A percentile compares a stretch with the other conserved stretches of the same genome.
These are phyloP conservation scores for Eilema griseolum DNA, from an alignment of 2,888 invertebrate species.

Conservation along the genomic window DNA sequence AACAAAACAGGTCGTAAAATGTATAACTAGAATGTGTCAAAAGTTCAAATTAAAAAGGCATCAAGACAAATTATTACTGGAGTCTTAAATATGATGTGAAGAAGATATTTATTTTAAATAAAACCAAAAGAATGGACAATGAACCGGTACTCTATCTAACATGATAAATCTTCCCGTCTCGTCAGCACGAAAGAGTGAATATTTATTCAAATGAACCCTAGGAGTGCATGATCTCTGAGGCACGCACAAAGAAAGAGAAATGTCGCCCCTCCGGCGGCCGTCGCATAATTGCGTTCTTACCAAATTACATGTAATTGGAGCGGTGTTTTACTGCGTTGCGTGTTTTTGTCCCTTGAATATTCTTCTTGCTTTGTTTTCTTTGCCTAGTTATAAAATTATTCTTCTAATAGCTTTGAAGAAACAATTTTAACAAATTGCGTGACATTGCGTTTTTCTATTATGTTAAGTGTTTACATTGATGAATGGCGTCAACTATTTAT, in stretches of 20 bases:
- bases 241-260: conserved; percentile 63
- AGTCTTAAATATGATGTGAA: neutral
- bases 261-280: conserved; percentile 62
- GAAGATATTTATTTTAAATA: conserved; percentile 22
- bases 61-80: conserved; percentile 5
- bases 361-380: conserved; percentile 44
- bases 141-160: conserved; percentile 26
- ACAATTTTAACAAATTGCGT: conserved; percentile 12
- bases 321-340: conserved; percentile 59
- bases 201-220: conserved; percentile 53
- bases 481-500: conserved; percentile 39
- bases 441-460: conserved; percentile 17
- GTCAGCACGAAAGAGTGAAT: conserved; percentile 47
- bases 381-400: conserved; percentile 46
- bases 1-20: conserved; percentile 1
- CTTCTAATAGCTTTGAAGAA: conserved; percentile 26
- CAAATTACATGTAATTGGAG: conserved; percentile 70
- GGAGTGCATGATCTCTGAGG: conserved; percentile 52
- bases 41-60: neutral
- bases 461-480: conserved; percentile 30
- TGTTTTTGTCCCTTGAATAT: conserved; percentile 57
- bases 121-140: conserved; percentile 21
- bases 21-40: neutral
- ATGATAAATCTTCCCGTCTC: conserved; percentile 39
- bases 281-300: conserved; percentile 70